Evolutionary conservation across 2,888 invertebrate genomes (phyloP), one percentile per base, ranked within the genome.

Genomic region (Eilema depressum): DNA sequence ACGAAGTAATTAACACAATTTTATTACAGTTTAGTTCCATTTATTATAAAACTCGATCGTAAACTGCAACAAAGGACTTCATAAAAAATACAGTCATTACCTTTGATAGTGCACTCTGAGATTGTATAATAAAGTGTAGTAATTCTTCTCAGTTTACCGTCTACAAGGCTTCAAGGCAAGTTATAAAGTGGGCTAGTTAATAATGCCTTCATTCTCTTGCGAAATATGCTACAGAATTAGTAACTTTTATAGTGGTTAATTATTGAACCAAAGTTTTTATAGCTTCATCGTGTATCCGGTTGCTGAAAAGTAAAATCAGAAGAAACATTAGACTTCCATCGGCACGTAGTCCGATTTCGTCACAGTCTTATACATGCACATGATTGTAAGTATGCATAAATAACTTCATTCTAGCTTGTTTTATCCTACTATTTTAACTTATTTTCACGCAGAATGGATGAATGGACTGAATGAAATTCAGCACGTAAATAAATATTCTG

Each of bases 121-220:
- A 61, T n/a, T 60, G 61, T 28, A 20, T 67, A 67, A 67, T 67
- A 47, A 8, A 67, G 59, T 33, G 30, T 56, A 63, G 62, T 30
- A 17, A 61, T 62, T 37, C 64, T 66, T 63, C 20, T 64, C 28
- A 20, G 53, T 66, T 69, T 41, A 60, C 26, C 33, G 20, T 63
- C 26, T 63, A 47, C 37, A 64, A 73, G 1, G 33, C n/a, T 53
- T 25, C 20, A 64, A 57, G n/a, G 17, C 25, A 37, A 30, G 33
- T 62, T 60, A 33, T 17, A 26, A 68, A n/a, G 12, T 41, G 11
- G 66, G 28, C 57, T 53, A 33, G 63, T 67, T 76, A 71, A 69
- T 79, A 76, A 74, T 17, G n/a, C 37, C 57, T 65, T 60, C 28
- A 63, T 65, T 53, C 47, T 53, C 17, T 47, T 28, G 28, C 20